Evolutionary conservation across 2,888 invertebrate genomes (phyloP).

Genomic region (Stenolophus ochropezus): DNA sequence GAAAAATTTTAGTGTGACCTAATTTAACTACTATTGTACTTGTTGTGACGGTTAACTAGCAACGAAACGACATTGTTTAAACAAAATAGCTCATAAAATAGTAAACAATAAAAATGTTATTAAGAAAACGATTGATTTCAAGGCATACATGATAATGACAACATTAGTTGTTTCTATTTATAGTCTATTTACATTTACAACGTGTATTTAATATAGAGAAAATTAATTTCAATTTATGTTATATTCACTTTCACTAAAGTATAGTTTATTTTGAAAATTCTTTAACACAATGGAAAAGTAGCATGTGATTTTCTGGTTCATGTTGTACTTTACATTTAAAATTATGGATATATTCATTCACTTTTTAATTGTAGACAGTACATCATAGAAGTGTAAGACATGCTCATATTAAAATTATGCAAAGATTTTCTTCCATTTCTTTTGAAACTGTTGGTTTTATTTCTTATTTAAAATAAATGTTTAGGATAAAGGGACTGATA

Average conservation of each 20-base stretch:
- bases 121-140: conserved; percentile 32
- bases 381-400: too few relatives aligned
- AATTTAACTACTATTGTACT: neutral
- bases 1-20: neutral
- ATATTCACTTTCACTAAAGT: neutral
- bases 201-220: neutral
- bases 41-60: neutral
- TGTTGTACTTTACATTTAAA: neutral
- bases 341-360: too few relatives aligned
- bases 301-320: neutral
- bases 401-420: too few relatives aligned
- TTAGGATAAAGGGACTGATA: too few relatives aligned
- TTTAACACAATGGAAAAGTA: neutral
- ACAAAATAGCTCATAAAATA: neutral
- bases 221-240: neutral
- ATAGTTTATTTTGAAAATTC: neutral
- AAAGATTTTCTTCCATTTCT: too few relatives aligned
- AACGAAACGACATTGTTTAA: neutral
- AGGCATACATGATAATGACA: conserved; percentile 24
- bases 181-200: neutral
- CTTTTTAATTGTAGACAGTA: too few relatives aligned
- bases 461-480: too few relatives aligned
- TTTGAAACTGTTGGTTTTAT: too few relatives aligned
- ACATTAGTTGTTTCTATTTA: conserved; percentile 10
- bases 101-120: conserved; percentile 22